Conservation (phyloP, 2,888 invertebrate genomes). For the Cantharis rufa region DNA sequence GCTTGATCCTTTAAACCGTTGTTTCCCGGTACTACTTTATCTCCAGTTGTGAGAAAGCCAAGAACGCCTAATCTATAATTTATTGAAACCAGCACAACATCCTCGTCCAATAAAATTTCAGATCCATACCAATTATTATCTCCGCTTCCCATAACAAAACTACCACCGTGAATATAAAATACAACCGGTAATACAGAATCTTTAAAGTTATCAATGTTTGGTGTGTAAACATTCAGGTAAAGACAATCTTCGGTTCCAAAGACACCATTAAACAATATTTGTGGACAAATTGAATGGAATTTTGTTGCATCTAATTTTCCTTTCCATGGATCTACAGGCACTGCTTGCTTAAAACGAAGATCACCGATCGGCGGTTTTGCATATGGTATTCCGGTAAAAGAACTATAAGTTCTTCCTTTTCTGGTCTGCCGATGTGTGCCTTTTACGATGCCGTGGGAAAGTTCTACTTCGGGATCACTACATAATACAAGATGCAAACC, state of each 20-base stretch:
- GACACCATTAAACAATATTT: slow-evolving; percentile 58
- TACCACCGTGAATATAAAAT: slow-evolving; percentile 76
- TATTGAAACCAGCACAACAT: slow-evolving; percentile 63
- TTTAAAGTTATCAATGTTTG: slow-evolving; percentile 60
- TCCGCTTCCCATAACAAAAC: slow-evolving; percentile 74
- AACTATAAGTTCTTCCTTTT: slow-evolving; percentile 61
- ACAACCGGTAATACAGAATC: slow-evolving; percentile 64
- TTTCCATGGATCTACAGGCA: slow-evolving; percentile 65
- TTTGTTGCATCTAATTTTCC: slow-evolving; percentile 67
- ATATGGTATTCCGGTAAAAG: slow-evolving; percentile 68
- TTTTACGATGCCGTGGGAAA: neutral
- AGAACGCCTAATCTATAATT: slow-evolving; percentile 43
- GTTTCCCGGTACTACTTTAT: slow-evolving; percentile 52
- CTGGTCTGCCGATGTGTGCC: slow-evolving; percentile 50
- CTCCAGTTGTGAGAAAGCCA: slow-evolving; percentile 49
- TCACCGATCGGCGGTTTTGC: slow-evolving; percentile 65
- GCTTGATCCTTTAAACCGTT: slow-evolving; percentile 55
- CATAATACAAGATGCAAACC: neutral
- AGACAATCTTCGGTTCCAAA: slow-evolving; percentile 82
- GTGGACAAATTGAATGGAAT: slow-evolving; percentile 73
- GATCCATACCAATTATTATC: slow-evolving; percentile 72
- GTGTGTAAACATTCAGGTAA: slow-evolving; percentile 73
- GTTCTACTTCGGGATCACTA: neutral
- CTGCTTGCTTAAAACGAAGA: slow-evolving; percentile 70
- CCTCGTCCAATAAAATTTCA: slow-evolving; percentile 69